Percentiles rank a stretch among this genome's conserved stretches.
phyloP scores from a whole-genome alignment of 2,797 vertebrate genomes.

The Salmo trutta region DNA sequence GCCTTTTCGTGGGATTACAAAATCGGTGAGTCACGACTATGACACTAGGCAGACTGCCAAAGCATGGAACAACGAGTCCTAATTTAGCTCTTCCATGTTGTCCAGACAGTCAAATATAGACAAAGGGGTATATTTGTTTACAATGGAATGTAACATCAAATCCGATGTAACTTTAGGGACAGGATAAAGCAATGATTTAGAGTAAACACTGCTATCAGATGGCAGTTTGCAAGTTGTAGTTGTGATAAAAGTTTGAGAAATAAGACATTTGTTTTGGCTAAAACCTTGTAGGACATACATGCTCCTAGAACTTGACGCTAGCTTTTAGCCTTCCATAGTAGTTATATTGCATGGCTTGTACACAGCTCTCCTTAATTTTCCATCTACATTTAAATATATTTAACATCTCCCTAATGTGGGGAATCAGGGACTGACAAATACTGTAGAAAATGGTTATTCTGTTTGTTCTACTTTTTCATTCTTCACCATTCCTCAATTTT shows the following conservation, averaged over 20 bases:
- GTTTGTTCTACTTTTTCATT: neutral
- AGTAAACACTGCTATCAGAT: neutral
- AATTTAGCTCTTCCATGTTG: conserved; percentile 15
- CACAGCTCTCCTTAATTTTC: neutral
- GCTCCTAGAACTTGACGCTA: neutral
- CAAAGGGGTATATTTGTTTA: neutral
- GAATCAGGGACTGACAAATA: neutral
- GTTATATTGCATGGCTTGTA: neutral
- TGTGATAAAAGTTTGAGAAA: neutral
- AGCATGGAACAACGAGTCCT: conserved; percentile 29
- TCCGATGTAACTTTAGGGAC: neutral
- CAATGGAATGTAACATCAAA: neutral
- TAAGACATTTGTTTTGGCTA: neutral
- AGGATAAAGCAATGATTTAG: neutral
- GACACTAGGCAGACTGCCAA: conserved; percentile 9
- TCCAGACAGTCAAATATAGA: neutral
- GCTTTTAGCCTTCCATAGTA: neutral
- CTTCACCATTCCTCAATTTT: neutral
- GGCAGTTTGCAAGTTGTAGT: neutral
- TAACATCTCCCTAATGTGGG: neutral
- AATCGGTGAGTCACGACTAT: conserved; percentile 74
- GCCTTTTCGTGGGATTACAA: conserved; percentile 79
- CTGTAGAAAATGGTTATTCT: neutral
- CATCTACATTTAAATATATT: neutral
- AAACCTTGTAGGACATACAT: too few relatives aligned